These are phyloP conservation scores for Ectropis grisescens DNA, from an alignment of 1,140 invertebrate species.

Conservation along the genomic window DNA sequence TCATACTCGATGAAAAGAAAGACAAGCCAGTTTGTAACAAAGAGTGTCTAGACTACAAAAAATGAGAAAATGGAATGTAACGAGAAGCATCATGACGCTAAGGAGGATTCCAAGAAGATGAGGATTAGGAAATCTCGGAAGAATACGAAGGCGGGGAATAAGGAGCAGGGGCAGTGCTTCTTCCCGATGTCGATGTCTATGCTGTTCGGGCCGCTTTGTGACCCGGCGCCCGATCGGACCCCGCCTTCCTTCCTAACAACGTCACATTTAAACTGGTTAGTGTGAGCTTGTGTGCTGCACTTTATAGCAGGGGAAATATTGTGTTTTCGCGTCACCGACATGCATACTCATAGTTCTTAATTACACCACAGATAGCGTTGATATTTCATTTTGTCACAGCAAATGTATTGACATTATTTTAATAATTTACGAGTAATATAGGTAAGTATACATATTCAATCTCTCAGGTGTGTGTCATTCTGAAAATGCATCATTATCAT, in stretches of 20 bases:
- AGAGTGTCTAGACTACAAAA: too few species aligned
- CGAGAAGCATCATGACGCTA: constrained; percentile 34
- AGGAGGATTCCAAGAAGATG: constrained; percentile 38
- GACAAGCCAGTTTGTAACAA: constrained; percentile 36
- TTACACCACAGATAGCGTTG: too few species aligned
- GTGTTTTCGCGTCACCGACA: too few species aligned
- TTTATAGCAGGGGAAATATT: too few species aligned
- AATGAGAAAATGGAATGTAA: constrained; percentile 35
- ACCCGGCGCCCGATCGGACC: constrained; percentile 70
- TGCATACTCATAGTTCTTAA: too few species aligned
- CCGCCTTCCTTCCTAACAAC: constrained; percentile 85
- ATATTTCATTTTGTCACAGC: too few species aligned
- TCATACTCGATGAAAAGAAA: constrained; percentile 35
- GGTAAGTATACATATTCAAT: too few species aligned
- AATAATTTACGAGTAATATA: too few species aligned
- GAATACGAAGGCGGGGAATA: constrained; percentile 49
- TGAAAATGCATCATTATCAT: too few species aligned
- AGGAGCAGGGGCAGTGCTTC: constrained; percentile 58
- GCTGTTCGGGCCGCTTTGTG: constrained; percentile 83
- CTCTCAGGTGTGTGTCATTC: too few species aligned
- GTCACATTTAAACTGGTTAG: constrained; percentile 90
- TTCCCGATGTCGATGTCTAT: constrained; percentile 90
- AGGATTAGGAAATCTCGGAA: constrained; percentile 45
- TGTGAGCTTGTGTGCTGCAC: too few species aligned
- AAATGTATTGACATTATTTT: too few species aligned